Evolutionary conservation across 2,888 invertebrate genomes (phyloP), one percentile per base, ranked within the genome.

Genomic region (Lacanobia oleracea): DNA sequence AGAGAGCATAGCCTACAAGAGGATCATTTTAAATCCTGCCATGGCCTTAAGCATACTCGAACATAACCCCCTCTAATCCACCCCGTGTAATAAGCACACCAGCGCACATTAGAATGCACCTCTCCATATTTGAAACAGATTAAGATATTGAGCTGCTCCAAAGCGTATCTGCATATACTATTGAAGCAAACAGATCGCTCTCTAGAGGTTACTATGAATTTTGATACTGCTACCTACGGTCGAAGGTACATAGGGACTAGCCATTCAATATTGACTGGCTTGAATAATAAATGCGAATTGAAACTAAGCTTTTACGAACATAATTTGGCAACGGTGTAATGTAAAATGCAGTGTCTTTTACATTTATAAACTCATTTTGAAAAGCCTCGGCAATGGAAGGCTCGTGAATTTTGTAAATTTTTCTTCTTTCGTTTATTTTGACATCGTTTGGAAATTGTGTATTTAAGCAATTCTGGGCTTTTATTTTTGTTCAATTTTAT

Each of bases 141-240:
- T 89, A 88, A 83, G 77, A 81, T 88, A 89, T 88, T 80, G 85
- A 75, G 72, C 64, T 64, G 77, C 79, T 83, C 86, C 83, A 87
- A 89, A 88, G 86, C 75, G 72, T 77, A 86, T 88, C 87, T 87
- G 84, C 83, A 85, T 89, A 81, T 71, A 75, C 72, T 80, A 68
- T 66, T 79, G 82, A 79, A 84, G 79, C 68, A 79, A 79, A 85
- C 77, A 87, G 82, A 85, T 84, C 75, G 80, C 72, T 64, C 87
- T 82, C 82, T 67, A 27, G 83, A 82, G 86, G 72, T 81, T 83
- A 79, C 78, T 79, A 84, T 88, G 79, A 84, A 88, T 88, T 87
- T 85, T 87, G 81, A 86, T 75, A 79, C 66, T 63, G 68, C 73
- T 79, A 71, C 72, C 57, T 77, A 79, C 59, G 62, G 69, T 71